Evolutionary conservation across 1,140 invertebrate species (phyloP).

Genomic region (Araneus ventricosus): DNA sequence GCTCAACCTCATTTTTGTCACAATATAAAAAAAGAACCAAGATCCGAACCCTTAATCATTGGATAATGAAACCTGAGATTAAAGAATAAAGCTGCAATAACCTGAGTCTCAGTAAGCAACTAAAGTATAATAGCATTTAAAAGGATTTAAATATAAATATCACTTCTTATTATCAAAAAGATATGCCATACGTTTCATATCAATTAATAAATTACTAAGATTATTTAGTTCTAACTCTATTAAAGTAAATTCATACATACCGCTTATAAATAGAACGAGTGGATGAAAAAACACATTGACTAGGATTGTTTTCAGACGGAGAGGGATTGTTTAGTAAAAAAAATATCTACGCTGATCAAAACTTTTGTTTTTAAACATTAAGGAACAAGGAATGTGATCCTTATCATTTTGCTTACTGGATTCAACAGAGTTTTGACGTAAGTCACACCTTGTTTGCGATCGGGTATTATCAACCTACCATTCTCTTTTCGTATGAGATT

Average conservation of each 20-base stretch:
- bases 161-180: too few relatives aligned
- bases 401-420: not conserved
- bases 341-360: not conserved
- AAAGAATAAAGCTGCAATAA: too few relatives aligned
- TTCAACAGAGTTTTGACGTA: not conserved
- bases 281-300: not conserved
- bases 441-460: not conserved
- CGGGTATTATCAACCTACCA: not conserved
- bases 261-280: not conserved
- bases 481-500: slow-evolving; percentile 1
- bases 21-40: too few relatives aligned
- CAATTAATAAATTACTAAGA: not conserved
- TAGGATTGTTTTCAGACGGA: not conserved
- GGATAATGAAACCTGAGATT: too few relatives aligned
- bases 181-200: too few relatives aligned
- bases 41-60: too few relatives aligned
- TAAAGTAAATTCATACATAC: not conserved
- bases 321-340: not conserved
- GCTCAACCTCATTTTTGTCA: too few relatives aligned
- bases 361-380: slow-evolving; percentile 22
- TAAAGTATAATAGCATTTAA: too few relatives aligned
- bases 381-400: not conserved
- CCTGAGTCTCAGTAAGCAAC: too few relatives aligned
- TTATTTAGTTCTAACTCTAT: not conserved
- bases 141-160: too few relatives aligned